A percentile compares a stretch with the other conserved stretches of the same genome.
Conservation (phyloP, 2,113 vertebrate species). For the Sylvilagus bachmani region DNA sequence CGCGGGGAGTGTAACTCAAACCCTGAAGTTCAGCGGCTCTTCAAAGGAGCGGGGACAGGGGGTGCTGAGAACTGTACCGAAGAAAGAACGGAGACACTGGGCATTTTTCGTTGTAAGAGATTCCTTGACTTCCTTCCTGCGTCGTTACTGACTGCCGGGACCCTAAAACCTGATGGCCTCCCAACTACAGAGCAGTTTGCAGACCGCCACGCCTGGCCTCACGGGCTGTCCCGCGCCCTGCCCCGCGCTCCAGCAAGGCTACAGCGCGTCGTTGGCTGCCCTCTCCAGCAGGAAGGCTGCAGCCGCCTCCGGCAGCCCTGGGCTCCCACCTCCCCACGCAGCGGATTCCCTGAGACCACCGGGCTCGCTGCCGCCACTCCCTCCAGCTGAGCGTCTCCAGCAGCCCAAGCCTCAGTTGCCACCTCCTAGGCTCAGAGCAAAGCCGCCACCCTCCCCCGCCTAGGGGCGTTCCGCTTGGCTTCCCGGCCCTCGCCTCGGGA, state of each 20-base stretch:
- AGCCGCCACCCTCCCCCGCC: conserved; percentile 54
- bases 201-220: conserved; percentile 46
- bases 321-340: background rate
- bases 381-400: conserved; percentile 64
- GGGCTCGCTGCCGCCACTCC: conserved; percentile 66
- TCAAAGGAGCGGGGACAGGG: background rate
- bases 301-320: background rate
- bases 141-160: background rate
- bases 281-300: background rate
- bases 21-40: conserved; percentile 7
- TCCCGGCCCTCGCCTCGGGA: conserved; percentile 20
- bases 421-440: conserved; percentile 44
- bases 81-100: background rate
- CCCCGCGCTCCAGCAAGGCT: background rate
- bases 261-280: background rate
- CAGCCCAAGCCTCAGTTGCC: conserved; percentile 26
- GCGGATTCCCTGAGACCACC: conserved; percentile 62
- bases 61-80: background rate
- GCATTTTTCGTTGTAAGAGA: background rate
- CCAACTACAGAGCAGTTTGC: background rate
- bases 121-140: background rate
- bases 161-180: background rate
- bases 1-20: background rate
- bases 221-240: background rate
- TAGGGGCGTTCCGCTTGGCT: conserved; percentile 55